A percentile compares a stretch with the other conserved stretches of the same genome.
phyloP scores from a whole-genome alignment of 1,140 invertebrate genomes.

The Drosophila subpulchrella region DNA sequence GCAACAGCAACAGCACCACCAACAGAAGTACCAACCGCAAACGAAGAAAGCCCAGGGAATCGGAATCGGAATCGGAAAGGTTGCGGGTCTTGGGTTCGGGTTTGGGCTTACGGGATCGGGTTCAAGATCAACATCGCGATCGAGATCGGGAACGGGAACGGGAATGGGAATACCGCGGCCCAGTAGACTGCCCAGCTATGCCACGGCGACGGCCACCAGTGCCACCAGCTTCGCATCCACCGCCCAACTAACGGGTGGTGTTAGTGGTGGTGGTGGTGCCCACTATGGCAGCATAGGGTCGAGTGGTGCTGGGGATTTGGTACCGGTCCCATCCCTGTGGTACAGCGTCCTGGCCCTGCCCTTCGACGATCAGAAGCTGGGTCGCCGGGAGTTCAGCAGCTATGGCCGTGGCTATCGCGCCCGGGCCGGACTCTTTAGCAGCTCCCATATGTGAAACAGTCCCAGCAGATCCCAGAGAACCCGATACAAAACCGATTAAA shows the following conservation, averaged over 20 bases:
- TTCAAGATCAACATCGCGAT: neutral
- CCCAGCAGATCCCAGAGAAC: neutral
- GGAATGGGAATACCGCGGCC: constrained; percentile 27
- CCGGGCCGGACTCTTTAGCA: constrained; percentile 94
- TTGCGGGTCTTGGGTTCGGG: neutral
- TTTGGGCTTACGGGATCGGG: neutral
- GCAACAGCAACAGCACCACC: constrained; percentile 8
- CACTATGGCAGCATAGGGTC: constrained; percentile 58
- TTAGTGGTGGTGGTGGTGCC: constrained; percentile 11
- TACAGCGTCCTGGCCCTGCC: constrained; percentile 95
- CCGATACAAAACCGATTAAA: constrained; percentile 2
- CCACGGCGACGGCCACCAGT: constrained; percentile 70
- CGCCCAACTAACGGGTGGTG: constrained; percentile 58
- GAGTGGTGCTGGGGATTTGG: constrained; percentile 50
- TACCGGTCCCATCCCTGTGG: constrained; percentile 90
- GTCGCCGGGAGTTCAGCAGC: constrained; percentile 88
- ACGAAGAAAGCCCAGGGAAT: neutral
- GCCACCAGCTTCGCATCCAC: constrained; percentile 74
- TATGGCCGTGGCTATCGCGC: constrained; percentile 90
- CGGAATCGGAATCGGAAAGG: neutral
- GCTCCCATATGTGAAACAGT: constrained; percentile 70
- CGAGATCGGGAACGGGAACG: neutral
- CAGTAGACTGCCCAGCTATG: constrained; percentile 63
- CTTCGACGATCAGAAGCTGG: constrained; percentile 95
- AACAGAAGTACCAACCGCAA: neutral